Base-by-base conservation (phyloP, 2,797 vertebrate species). In the Pelodytes ibericus region DNA sequence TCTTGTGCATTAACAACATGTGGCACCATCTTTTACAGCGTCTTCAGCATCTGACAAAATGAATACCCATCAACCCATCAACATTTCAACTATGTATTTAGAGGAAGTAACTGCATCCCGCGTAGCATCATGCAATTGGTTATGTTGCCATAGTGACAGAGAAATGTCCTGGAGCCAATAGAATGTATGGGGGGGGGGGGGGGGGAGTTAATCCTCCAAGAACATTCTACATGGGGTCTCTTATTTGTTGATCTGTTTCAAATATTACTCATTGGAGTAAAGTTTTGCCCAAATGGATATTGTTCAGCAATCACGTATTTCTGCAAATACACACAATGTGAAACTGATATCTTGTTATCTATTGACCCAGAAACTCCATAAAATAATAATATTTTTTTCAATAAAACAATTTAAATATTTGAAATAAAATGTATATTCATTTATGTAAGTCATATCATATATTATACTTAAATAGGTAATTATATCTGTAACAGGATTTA, bases 131-230 rank as follows among this genome's bases (percentile, higher is more conserved):
- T 15, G 9, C 10, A n/a, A 22, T 56, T 6, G 47, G 9, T 58
- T 20, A 2, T n/a, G 53, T 74, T 33, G 39, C 72, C 36, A 74
- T 74, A 18, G 72, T 33, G 39, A 68, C 57, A 22, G 7, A 29
- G 36, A 49, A 74, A 64, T 66, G 61, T 60, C 73, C 53, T 3
- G 27, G 49, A 68, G 56, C 56, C 51, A 68, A 68, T 27, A 68
- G 2, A 69, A 61, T 44, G n/a, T 60, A 61, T n/a, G n/a, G n/a
- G n/a, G n/a, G n/a, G n/a, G n/a, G n/a, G n/a, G n/a, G n/a, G n/a
- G n/a, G n/a, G n/a, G n/a, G n/a, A n/a, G n/a, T n/a, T n/a, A n/a
- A n/a, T n/a, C n/a, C n/a, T n/a, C n/a, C n/a, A n/a, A n/a, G n/a
- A 29, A n/a, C n/a, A 49, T 3, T 10, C 1, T 47, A 51, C 10